Percentiles rank a stretch among this genome's conserved stretches.
These are phyloP conservation scores for Philereme transversata DNA, from an alignment of 2,888 invertebrate species.

Conservation along the genomic window DNA sequence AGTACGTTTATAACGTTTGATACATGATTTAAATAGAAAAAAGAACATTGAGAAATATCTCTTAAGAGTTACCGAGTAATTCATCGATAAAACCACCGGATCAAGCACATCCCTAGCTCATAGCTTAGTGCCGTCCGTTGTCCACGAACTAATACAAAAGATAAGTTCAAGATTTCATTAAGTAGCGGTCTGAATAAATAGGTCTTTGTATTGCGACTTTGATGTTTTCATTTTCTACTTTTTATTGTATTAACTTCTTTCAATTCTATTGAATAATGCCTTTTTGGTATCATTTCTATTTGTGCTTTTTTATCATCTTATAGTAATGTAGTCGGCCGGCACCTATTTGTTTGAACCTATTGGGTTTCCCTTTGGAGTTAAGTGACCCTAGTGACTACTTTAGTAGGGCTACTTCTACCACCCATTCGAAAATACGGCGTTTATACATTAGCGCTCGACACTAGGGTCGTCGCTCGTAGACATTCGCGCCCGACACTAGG, in stretches of 20 bases:
- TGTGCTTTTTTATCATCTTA: background rate
- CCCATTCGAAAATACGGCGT: no score
- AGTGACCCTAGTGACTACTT: no score
- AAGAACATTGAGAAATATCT: background rate
- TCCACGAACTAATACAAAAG: slow-evolving; percentile 25
- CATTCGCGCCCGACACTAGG: no score
- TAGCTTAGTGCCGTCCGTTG: slow-evolving; percentile 24
- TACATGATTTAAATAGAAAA: no score
- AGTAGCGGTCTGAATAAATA: slow-evolving; percentile 25
- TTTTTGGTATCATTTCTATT: background rate
- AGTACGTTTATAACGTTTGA: no score
- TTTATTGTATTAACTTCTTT: slow-evolving; percentile 14
- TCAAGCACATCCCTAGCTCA: slow-evolving; percentile 18
- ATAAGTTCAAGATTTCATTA: slow-evolving; percentile 36
- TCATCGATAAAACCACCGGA: slow-evolving; percentile 6
- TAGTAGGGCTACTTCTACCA: no score
- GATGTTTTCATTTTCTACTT: slow-evolving; percentile 22
- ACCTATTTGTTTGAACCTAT: no score
- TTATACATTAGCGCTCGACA: no score
- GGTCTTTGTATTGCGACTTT: slow-evolving; percentile 23
- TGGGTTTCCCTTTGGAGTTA: no score
- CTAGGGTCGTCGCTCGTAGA: no score
- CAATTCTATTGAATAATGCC: slow-evolving; percentile 2
- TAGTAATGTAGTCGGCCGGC: no score
- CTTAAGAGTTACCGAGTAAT: background rate